Evolutionary conservation across 2,113 vertebrate genomes (phyloP).

Genomic region (Raja brachyura): DNA sequence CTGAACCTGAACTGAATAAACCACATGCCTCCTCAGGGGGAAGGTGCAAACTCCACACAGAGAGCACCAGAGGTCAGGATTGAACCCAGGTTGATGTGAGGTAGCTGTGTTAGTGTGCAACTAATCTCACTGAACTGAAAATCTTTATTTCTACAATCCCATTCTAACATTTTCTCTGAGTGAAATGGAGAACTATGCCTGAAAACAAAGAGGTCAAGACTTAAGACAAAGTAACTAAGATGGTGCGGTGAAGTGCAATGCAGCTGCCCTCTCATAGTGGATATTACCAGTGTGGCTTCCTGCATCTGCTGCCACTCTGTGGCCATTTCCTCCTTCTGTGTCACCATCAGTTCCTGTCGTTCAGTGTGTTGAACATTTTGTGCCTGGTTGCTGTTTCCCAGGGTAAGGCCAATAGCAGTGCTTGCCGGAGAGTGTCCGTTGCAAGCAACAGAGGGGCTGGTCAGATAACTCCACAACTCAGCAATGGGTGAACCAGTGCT

Average conservation of each 20-base stretch:
- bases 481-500: background rate
- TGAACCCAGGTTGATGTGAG: too few species aligned
- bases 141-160: too few species aligned
- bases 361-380: too few species aligned
- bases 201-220: background rate
- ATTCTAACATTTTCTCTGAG: background rate
- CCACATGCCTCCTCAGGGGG: too few species aligned
- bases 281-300: background rate
- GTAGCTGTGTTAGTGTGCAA: too few species aligned
- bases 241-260: background rate
- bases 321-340: conserved; percentile 3
- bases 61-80: too few species aligned
- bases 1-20: too few species aligned
- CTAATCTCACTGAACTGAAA: too few species aligned
- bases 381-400: background rate
- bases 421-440: too few species aligned
- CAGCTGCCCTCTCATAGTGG: too few species aligned
- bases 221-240: background rate
- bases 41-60: too few species aligned
- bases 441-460: background rate
- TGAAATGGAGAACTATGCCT: background rate
- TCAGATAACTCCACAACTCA: background rate
- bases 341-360: background rate
- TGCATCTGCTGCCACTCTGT: background rate
- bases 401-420: background rate